Base-by-base conservation (phyloP, 2,888 invertebrate species). In the Metacarcinus magister region DNA sequence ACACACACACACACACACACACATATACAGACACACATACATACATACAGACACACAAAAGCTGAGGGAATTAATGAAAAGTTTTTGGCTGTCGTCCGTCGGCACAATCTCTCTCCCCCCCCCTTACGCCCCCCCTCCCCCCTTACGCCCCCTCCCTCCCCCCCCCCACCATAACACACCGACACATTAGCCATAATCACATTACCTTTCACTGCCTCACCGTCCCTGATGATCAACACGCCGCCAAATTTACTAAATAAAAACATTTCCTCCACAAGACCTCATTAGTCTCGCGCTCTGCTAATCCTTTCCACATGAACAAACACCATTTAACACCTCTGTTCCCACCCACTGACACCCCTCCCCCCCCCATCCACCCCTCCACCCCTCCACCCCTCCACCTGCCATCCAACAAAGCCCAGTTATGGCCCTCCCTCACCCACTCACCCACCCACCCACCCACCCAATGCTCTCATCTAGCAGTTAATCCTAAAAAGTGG, bases 121-220 rank as follows among this genome's bases (percentile, higher is more conserved):
- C n/a, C 39, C 92, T 82, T 39, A 13, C 0, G 0, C 32, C 32
- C 75, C 82, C 39, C 44, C 44, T 32, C 54, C 82, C 92, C 67
- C 48, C 43, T 48, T 82, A 28, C n/a, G n/a, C 10, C 91, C 93
- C 39, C 43, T 43, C 43, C 89, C n/a, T 32, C 13, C 91, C 32
- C 67, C 2, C 82, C n/a, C 43, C 95, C 75, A 10, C 75, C 48
- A 39, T 32, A 44, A 43, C 28, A 19, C 67, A 19, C 67, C n/a
- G 13, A 46, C 94, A 87, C 94, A 94, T 94, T 94, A 94, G 94
- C 94, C 43, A 28, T 94, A 94, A 94, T 94, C 82, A 94, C 82
- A 82, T 94, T 94, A 94, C 82, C 44, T n/a, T 46, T 93, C 87
- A 46, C 28, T 82, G 16, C 93, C 43, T n/a, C 16, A 43, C 28